A percentile compares a stretch with the other conserved stretches of the same genome.
phyloP scores from a whole-genome alignment of 1,140 invertebrate species.

The Chionoecetes opilio region DNA sequence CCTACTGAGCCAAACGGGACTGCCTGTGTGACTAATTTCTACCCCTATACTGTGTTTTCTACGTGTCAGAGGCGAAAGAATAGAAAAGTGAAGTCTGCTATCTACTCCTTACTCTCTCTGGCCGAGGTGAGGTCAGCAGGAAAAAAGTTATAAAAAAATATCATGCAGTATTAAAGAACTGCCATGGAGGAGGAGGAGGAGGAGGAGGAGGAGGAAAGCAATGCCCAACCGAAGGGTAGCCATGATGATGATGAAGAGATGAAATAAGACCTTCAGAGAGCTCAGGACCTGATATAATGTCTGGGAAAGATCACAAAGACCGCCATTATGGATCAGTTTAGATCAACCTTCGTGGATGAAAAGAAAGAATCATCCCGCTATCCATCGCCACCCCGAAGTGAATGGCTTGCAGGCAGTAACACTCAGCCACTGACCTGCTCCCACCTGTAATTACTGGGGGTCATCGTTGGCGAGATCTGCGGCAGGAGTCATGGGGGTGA shows the following conservation, averaged over 20 bases:
- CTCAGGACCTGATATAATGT: not conserved
- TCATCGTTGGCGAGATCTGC: not conserved
- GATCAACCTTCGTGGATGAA: not conserved
- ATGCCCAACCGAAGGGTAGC: too few species aligned
- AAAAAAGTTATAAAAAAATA: not conserved
- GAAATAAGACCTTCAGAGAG: not conserved
- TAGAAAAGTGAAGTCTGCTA: too few species aligned
- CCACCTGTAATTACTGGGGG: not conserved
- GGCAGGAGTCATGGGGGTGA: not conserved
- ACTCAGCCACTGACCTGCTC: not conserved
- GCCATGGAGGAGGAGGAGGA: not conserved
- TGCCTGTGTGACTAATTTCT: too few species aligned
- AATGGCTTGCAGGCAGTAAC: not conserved
- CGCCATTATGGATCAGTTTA: conserved; percentile 7
- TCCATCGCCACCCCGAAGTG: not conserved
- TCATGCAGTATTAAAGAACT: too few species aligned
- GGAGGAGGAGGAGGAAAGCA: not conserved
- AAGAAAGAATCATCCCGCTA: not conserved
- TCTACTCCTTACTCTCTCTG: too few species aligned
- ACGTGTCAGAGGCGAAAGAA: too few species aligned
- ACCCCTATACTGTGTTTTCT: too few species aligned
- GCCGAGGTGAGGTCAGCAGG: too few species aligned
- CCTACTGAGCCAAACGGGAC: too few species aligned
- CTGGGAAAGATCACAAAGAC: not conserved
- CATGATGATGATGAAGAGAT: not conserved